Base-by-base conservation (phyloP, 2,888 invertebrate species). In the Podabrus alpinus region DNA sequence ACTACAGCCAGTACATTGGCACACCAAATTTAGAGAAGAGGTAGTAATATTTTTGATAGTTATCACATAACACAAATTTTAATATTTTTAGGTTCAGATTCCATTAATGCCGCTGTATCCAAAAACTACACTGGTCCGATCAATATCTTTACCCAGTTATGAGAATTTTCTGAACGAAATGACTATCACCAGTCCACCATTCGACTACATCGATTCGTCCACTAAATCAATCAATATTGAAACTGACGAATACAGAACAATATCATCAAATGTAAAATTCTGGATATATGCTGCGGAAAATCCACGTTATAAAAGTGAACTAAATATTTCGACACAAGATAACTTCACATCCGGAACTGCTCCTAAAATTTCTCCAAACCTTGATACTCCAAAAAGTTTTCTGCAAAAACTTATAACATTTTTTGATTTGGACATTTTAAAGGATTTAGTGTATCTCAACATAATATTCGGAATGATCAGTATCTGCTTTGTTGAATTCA, bases 1-100 rank as follows among this genome's bases (percentile, higher is more conserved):
- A 69, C 87, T 94, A 62, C 94, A 94, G 82, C 94, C 94, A 3
- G 93, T 94, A 0, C 91, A 92, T 84, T 93, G 92, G 93, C 94
- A 94, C 83, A 88, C 90, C 3, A 90, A 90, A 83, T 88, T 87
- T 80, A 84, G 85, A 76, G 84, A 84, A 19, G 75, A 74, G 11
- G 45, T 25, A 45, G 45, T 15, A 16, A 15, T n/a, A n/a, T n/a
- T 13, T n/a, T 0, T 3, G 5, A 61, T 15, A 16, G 13, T 45
- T 1, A n/a, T 29, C 11, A 13, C 0, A 0, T 10, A 29, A 4
- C 3, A 4, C 29, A 10, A 45, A 45, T 7, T 45, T 9, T 1
- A 45, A n/a, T 7, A 45, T 45, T 45, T 45, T 1, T 13, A 19
- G 21, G 13, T 9, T 9, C 10, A 64, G 21, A 2, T 64, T 64